A percentile compares a stretch with the other conserved stretches of the same genome.
phyloP scores from a whole-genome alignment of 2,113 vertebrate species.

The Columbina picui region DNA sequence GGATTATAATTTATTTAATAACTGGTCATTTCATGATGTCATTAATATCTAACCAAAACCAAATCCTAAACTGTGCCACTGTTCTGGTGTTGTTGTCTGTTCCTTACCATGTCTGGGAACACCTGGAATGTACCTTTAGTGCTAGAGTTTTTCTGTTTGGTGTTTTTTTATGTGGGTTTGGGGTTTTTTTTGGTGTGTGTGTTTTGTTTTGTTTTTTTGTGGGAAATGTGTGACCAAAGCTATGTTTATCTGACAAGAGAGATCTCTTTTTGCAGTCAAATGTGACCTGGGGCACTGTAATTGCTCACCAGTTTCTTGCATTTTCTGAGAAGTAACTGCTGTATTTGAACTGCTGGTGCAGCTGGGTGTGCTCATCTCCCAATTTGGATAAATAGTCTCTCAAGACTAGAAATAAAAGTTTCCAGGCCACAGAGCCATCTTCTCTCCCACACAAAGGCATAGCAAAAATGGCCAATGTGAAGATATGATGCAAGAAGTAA shows the following conservation, averaged over 20 bases:
- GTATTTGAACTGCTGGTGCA: background rate
- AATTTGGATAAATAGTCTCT: background rate
- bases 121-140: background rate
- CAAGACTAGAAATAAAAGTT: background rate
- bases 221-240: background rate
- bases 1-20: background rate
- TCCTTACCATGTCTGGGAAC: background rate
- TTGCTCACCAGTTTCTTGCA: background rate
- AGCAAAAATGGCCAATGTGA: background rate
- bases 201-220: background rate
- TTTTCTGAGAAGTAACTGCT: background rate
- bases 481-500: background rate
- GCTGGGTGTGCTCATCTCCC: background rate
- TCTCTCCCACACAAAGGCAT: background rate
- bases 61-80: background rate
- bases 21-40: background rate
- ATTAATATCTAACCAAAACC: background rate
- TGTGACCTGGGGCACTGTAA: background rate
- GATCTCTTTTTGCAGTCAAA: background rate
- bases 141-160: rapidly evolving
- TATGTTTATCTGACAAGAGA: background rate
- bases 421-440: background rate
- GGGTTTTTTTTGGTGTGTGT: too few relatives aligned
- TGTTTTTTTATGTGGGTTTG: background rate
- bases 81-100: background rate